Evolutionary conservation across 2,113 vertebrate species (phyloP), one percentile per base, ranked within the genome.

Genomic region (Cyanocitta stelleri): DNA sequence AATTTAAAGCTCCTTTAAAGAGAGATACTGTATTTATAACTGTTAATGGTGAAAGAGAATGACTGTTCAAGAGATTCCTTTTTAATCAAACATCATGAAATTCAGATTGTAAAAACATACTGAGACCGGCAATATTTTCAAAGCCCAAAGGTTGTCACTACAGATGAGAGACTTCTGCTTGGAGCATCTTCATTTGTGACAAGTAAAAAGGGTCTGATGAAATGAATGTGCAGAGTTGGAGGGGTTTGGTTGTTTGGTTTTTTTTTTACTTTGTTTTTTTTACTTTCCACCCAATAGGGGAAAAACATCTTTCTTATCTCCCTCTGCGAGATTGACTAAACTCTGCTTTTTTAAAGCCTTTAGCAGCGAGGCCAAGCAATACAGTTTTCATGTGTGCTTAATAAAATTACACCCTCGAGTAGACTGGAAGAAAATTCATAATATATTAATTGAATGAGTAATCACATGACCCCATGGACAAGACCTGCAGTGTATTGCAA

Each of bases 211-310:
- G 8, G 8, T 39, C 79, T 73, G 58, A 69, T 17, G 6, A 78
- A 67, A 5, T 33, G 8, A 59, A 88, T 78, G 43, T 17, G 4
- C 6, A 55, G 39, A 23, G 6, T 16, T 73, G n/a, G 22, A 18
- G 11, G 1, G 2, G 4, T 44, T 26, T 19, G 17, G 4, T 22
- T 59, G 13, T 2, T 7, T 49, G 23, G 49, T 21, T 6, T 2
- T 43, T 37, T 22, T 22, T 17, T 24, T 26, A n/a, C 17, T 49
- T 49, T 49, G 48, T 48, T 33, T 27, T 37, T 24, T 13, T 18
- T 3, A 14, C 6, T 22, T 86, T 51, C 13, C 4, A 10, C 3
- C 9, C 22, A 22, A 0, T 1, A 8, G 43, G 48, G 6, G 13
- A 17, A 62, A 73, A 52, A 33, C 12, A 51, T 7, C 0, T 29